Evolutionary conservation across 2,113 vertebrate species (phyloP).

Genomic region (Perca schrenkii): DNA sequence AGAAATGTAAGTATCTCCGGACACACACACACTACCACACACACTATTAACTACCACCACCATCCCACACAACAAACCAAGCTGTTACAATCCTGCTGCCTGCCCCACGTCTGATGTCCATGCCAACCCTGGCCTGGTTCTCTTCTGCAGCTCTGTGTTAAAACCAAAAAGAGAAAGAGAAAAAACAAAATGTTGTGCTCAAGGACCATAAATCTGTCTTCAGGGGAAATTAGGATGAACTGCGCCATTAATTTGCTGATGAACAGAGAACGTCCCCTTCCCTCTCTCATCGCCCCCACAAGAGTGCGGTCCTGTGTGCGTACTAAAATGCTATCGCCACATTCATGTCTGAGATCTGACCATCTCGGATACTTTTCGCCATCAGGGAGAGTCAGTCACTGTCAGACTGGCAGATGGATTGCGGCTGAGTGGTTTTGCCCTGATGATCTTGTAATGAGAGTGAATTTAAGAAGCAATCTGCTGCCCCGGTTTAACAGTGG

Average conservation of each 20-base stretch:
- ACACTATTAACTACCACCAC: slow-evolving; percentile 33
- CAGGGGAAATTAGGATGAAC: slow-evolving; percentile 63
- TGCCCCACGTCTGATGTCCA: slow-evolving; percentile 46
- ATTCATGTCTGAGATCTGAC: slow-evolving; percentile 36
- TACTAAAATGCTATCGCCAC: slow-evolving; percentile 3
- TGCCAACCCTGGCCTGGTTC: slow-evolving; percentile 49
- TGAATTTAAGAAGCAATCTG: slow-evolving; percentile 72
- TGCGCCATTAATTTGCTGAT: slow-evolving; percentile 64
- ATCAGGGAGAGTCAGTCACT: slow-evolving; percentile 61
- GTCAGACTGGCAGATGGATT: slow-evolving; percentile 72
- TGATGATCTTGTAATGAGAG: slow-evolving; percentile 66
- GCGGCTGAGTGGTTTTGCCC: slow-evolving; percentile 65
- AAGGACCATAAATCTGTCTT: slow-evolving; percentile 53
- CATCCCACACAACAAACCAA: slow-evolving; percentile 68
- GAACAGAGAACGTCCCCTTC: slow-evolving; percentile 37
- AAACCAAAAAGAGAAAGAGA: slow-evolving; percentile 31
- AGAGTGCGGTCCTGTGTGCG: slow-evolving; percentile 22
- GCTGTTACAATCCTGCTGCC: slow-evolving; percentile 58
- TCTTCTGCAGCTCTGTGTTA: slow-evolving; percentile 51
- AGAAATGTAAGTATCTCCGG: slow-evolving; percentile 95
- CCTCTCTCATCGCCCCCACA: slow-evolving; percentile 11
- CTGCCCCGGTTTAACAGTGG: slow-evolving; percentile 60
- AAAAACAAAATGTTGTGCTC: slow-evolving; percentile 41
- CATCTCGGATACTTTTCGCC: slow-evolving; percentile 51
- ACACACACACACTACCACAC: slow-evolving; percentile 22